Percentiles rank a stretch among this genome's conserved stretches.
Evolutionary conservation across 2,113 vertebrate genomes (phyloP).

Genomic region (Coracopsis vasa): DNA sequence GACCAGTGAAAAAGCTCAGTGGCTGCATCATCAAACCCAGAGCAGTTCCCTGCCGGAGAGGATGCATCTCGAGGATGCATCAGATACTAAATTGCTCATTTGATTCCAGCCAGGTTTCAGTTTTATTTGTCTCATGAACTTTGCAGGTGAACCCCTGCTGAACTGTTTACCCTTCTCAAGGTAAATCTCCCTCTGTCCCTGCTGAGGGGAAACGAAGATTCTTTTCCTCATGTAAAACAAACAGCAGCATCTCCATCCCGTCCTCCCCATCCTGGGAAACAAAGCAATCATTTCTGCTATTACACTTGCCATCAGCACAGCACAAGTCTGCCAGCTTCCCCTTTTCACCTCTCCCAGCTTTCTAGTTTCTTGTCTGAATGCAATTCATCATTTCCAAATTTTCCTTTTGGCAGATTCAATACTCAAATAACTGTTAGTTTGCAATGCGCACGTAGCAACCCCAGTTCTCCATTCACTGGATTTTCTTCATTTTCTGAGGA

Average conservation of each 20-base stretch:
- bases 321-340: conserved; percentile 2
- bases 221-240: neutral
- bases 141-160: neutral
- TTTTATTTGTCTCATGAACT: neutral
- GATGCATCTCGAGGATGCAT: neutral
- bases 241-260: neutral
- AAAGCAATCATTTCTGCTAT: conserved; percentile 35
- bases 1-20: neutral
- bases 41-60: neutral
- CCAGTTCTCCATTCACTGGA: conserved; percentile 58
- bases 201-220: neutral
- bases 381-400: conserved; percentile 69
- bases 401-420: conserved; percentile 56
- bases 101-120: neutral
- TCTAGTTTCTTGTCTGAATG: conserved; percentile 63
- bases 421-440: conserved; percentile 59
- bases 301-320: conserved; percentile 11
- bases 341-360: conserved; percentile 55
- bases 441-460: conserved; percentile 49
- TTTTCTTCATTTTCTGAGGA: conserved; percentile 66
- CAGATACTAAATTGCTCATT: neutral
- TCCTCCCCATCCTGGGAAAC: neutral
- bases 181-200: neutral
- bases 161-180: neutral
- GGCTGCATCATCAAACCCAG: neutral